Conservation (phyloP, 2,797 vertebrate genomes). For the Schizopygopsis malacanthus region DNA sequence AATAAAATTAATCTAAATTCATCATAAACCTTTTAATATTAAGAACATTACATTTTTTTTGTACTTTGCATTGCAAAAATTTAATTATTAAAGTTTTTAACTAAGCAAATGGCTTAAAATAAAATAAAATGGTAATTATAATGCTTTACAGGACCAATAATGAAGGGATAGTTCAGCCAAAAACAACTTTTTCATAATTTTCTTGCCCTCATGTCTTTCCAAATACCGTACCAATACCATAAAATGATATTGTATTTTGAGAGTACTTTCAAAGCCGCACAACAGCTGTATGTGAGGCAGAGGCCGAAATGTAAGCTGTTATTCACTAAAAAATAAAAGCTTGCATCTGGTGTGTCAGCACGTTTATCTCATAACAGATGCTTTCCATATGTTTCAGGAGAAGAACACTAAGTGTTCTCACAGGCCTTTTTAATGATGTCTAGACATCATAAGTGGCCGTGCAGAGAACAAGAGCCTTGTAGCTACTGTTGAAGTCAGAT, state of each 20-base stretch:
- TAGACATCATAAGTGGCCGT: constrained; percentile 43
- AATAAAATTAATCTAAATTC: neutral
- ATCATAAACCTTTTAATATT: neutral
- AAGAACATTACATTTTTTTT: neutral
- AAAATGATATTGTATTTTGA: neutral
- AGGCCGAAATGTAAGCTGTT: neutral
- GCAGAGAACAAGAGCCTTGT: constrained; percentile 10
- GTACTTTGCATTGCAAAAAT: neutral
- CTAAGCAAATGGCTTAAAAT: neutral
- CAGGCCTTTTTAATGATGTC: constrained; percentile 37
- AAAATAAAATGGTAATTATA: neutral
- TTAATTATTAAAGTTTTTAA: neutral
- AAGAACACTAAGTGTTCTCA: constrained; percentile 2
- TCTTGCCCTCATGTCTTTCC: neutral
- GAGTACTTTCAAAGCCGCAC: neutral
- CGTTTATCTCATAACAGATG: constrained; percentile 34
- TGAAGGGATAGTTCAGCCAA: neutral
- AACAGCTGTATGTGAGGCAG: neutral
- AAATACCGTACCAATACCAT: neutral
- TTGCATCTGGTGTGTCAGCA: neutral
- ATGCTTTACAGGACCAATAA: neutral
- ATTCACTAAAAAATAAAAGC: neutral
- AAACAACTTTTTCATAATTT: neutral
- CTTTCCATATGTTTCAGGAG: constrained; percentile 19
- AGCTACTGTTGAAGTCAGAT: constrained; percentile 25